Base-by-base conservation (phyloP, 2,797 vertebrate species). In the Pseudochromis fuscus region DNA sequence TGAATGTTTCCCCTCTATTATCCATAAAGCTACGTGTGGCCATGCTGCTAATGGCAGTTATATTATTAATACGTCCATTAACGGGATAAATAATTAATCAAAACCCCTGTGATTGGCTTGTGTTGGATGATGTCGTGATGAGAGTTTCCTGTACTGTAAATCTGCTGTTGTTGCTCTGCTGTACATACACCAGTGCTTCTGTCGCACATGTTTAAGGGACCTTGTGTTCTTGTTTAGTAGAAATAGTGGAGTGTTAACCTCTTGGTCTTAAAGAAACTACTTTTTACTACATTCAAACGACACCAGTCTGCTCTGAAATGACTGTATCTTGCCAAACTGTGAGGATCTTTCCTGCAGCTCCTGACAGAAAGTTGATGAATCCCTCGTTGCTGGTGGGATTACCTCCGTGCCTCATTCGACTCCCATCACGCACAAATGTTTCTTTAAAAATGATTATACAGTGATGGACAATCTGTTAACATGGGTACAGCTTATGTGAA, bases 351-450 rank as follows among this genome's bases (percentile, higher is more conserved):
- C 13, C 12, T 67, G 33, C 57, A 66, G 45, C 69, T 68, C 24
- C 42, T 44, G 40, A 65, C 28, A 66, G 53, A 67, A 59, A 46
- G 33, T 19, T 63, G 52, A 16, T 35, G 38, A 53, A 58, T 74
- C 53, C 25, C 63, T 24, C 33, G 13, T 77, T 38, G n/a, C 11
- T 33, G 53, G 10, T 38, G 37, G 63, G 50, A 63, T 30, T 28
- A 77, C 51, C 45, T 65, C 30, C 13, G 77, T 81, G 67, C 82
- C 83, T 86, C 67, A 24, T 3, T 72, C 4, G 2, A 53, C 12
- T 50, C 58, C 57, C 65, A 63, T 69, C 48, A 50, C 42, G 68
- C 48, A 15, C 6, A 61, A 23, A 59, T 45, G 1, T 27, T 30
- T n/a, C 0, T 37, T 38, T 52, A 10, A 23, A n/a, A 48, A 51